A percentile compares a stretch with the other conserved stretches of the same genome.
These are phyloP conservation scores for Heliornis fulica DNA, from an alignment of 2,113 vertebrate genomes.

Conservation along the genomic window DNA sequence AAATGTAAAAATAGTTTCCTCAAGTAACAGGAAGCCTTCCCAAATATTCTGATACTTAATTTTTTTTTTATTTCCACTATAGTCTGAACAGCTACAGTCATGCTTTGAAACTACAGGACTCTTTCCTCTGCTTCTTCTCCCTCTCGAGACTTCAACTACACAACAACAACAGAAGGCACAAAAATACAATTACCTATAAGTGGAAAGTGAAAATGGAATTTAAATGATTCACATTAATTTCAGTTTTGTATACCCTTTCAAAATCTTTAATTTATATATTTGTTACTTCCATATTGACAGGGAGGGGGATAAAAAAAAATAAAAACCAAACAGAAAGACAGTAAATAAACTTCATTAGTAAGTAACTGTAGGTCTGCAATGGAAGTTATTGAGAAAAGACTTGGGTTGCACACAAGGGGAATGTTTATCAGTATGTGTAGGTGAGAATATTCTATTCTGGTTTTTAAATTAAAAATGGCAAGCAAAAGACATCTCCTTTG, in stretches of 20 bases:
- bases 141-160: background rate
- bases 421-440: background rate
- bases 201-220: background rate
- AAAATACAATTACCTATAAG: background rate
- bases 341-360: background rate
- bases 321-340: no score
- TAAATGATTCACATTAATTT: background rate
- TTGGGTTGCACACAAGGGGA: background rate
- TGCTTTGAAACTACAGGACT: background rate
- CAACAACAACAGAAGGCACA: background rate
- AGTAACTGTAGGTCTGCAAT: background rate
- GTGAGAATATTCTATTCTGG: background rate
- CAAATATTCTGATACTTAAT: background rate
- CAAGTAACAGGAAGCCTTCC: background rate
- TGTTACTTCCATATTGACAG: background rate
- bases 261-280: background rate
- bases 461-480: background rate
- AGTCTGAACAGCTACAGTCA: background rate
- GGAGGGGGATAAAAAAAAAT: no score
- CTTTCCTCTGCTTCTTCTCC: background rate
- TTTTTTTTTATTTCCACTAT: rapidly evolving
- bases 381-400: background rate
- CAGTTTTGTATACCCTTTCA: background rate
- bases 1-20: background rate
- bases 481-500: background rate